Evolutionary conservation across 2,113 vertebrate genomes (phyloP), one percentile per base, ranked within the genome.

Genomic region (Pogona vitticeps): DNA sequence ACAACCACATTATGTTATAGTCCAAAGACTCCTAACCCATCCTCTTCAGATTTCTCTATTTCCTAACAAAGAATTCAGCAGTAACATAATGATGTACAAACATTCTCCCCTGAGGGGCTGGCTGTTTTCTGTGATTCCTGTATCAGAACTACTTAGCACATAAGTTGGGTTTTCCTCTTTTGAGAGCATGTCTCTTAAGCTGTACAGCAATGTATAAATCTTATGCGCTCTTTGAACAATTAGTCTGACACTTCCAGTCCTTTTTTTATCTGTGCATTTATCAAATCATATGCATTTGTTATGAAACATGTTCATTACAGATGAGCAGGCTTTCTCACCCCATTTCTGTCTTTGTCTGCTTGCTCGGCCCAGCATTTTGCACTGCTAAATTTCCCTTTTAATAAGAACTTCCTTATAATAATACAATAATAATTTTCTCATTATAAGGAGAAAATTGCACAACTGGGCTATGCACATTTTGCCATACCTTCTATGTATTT

Each of bases 1-100:
- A 83, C 56, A 83, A 12, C 36, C 26, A 18, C 26, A 40, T 73
- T 38, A 40, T 40, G 42, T 21, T 23, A 23, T 0, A 0, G 23
- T 79, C 23, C 38, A 81, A 89, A n/a, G n/a, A n/a, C n/a, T n/a
- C n/a, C n/a, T n/a, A n/a, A 83, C 28, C 9, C 17, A 63, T 52
- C 36, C 0, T 46, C 14, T 46, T 77, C 81, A 76, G 46, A 46
- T 68, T 79, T 0, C 40, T 63, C 13, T 26, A 88, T 87, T 76
- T 56, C 89, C 61, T 61, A 73, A 52, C 46, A 73, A 52, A 73
- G 38, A 63, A 26, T 33, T 46, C 58, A 61, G 42, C 18, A 73
- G 36, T 23, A 86, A 84, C 40, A 12, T 1, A 76, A 63, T 52
- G 6, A 71, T 40, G 46, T 28, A 36, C 31, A 89, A 86, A 1